Evolutionary conservation across 2,797 vertebrate species (phyloP).

Genomic region (Gallinago stenura): DNA sequence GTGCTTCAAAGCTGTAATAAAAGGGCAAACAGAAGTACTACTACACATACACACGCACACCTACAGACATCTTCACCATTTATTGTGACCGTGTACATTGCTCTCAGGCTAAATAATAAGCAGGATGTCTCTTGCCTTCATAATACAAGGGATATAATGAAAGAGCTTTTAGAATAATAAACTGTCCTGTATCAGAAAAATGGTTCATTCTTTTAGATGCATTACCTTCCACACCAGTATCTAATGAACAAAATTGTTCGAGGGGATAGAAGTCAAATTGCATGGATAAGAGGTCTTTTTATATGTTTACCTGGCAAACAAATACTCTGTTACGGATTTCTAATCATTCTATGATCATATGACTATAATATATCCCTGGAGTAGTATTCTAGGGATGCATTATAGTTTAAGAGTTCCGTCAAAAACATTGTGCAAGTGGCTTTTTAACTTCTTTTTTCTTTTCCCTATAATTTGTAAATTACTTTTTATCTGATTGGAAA

Average conservation of each 20-base stretch:
- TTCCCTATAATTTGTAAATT: not conserved
- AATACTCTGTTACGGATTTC: not conserved
- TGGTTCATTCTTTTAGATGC: not conserved
- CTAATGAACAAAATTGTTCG: conserved; percentile 46
- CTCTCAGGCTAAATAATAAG: not conserved
- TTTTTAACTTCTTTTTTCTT: not conserved
- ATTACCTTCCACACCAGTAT: conserved; percentile 1
- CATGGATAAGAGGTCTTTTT: conserved; percentile 25
- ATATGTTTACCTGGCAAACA: not conserved
- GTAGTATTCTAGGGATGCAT: not conserved
- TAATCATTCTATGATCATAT: not conserved
- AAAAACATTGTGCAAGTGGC: not conserved
- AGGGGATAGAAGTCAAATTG: conserved; percentile 38
- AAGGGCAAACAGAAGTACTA: not conserved
- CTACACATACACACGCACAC: too few species aligned
- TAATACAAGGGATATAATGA: not conserved
- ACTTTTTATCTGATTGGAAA: not conserved
- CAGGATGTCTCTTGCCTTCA: not conserved
- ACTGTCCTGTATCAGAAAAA: not conserved
- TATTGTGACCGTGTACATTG: not conserved
- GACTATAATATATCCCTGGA: not conserved
- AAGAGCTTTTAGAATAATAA: conserved; percentile 44
- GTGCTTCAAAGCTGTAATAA: not conserved
- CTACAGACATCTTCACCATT: not conserved
- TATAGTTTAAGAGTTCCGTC: not conserved